Percentiles rank a stretch among this genome's conserved stretches.
phyloP scores from a whole-genome alignment of 2,113 vertebrate species.

The Meles meles region DNA sequence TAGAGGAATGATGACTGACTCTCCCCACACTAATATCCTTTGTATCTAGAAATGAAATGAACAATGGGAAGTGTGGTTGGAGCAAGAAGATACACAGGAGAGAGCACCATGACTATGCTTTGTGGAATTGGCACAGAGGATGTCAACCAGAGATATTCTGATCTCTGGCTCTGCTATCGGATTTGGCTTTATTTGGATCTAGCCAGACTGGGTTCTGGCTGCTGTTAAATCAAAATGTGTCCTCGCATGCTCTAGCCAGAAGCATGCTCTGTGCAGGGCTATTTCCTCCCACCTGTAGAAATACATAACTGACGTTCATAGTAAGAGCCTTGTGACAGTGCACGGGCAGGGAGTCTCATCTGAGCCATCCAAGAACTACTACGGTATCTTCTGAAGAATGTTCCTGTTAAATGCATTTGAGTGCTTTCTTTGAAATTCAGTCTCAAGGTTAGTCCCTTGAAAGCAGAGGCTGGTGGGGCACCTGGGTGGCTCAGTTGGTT shows the following conservation, averaged over 20 bases:
- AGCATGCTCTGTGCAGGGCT: not conserved
- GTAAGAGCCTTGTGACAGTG: not conserved
- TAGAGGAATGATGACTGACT: not conserved
- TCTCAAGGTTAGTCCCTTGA: not conserved
- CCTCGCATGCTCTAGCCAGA: not conserved
- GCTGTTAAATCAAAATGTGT: not conserved
- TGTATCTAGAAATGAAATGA: not conserved
- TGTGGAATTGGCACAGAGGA: accelerated
- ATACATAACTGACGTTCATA: not conserved
- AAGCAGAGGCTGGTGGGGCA: not conserved
- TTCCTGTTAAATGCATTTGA: not conserved
- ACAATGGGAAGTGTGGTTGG: not conserved
- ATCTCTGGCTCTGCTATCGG: not conserved
- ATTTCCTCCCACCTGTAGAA: not conserved
- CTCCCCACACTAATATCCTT: not conserved
- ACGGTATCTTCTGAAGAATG: not conserved
- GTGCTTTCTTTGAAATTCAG: not conserved
- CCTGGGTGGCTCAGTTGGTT: not conserved
- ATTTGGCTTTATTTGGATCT: not conserved
- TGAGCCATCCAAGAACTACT: not conserved
- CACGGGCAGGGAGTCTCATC: not conserved
- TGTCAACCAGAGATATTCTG: not conserved
- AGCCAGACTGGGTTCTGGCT: not conserved
- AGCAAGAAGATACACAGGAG: not conserved
- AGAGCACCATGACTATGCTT: not conserved